Evolutionary conservation across 2,113 vertebrate species (phyloP), one percentile per base, ranked within the genome.

Genomic region (Pluvianellus socialis): DNA sequence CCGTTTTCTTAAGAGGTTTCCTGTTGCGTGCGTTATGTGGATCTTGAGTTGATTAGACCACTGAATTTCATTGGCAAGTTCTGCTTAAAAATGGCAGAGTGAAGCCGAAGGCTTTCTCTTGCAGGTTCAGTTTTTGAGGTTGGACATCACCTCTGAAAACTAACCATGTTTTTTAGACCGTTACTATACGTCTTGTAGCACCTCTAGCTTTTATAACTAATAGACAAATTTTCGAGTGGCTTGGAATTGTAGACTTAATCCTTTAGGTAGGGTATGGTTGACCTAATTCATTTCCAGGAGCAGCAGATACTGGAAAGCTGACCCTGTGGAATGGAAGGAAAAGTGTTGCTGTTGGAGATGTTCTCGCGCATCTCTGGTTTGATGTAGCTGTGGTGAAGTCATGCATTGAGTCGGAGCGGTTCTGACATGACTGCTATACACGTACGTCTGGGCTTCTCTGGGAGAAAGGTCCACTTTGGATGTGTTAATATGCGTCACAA

Each of bases 401-500:
- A 6, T 1, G 6, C 21, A 6, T 18, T 23, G 52, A 33, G 58
- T 24, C 0, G 1, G 42, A 74, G 45, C 52, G 17, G 20, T 62
- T 91, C 56, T 0, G 17, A 63, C 17, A 12, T 75, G 22, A 6
- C 11, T 28, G n/a, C 30, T 61, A 0, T 8, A 5, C 4, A 4
- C 0, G 1, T 49, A 22, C 5, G 2, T 44, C 14, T 55, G 79
- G 33, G 23, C 7, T 89, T 77, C 73, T 66, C 33, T 62, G 47
- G n/a, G 27, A 58, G 30, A 47, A 42, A 49, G 20, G 42, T 30
- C 33, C 21, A 0, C 63, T 61, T 65, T 5, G 18, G 16, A 12
- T 49, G 10, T 5, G 7, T 45, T 59, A 32, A n/a, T 1, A 0
- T 47, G n/a, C 21, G 0, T 16, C 73, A 38, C 19, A 33, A 0